Conservation (phyloP, 1,140 invertebrate species). For the Drosophila aff. region DNA sequence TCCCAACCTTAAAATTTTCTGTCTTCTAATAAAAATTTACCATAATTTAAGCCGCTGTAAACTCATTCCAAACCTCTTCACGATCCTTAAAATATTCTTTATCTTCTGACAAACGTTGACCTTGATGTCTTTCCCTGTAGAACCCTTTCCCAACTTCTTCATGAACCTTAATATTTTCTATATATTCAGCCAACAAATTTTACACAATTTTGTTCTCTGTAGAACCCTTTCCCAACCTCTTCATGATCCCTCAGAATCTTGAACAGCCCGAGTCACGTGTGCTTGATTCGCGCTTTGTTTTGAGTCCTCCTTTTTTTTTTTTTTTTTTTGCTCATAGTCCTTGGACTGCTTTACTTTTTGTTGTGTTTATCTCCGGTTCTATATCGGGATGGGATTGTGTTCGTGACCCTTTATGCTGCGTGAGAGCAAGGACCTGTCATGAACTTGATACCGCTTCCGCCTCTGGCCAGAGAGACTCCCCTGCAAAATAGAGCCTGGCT, state of each 20-base stretch:
- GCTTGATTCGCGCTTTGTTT: slow-evolving; percentile 79
- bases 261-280: slow-evolving; percentile 70
- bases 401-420: slow-evolving; percentile 73
- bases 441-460: slow-evolving; percentile 68
- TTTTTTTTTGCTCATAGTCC: slow-evolving; percentile 18
- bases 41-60: too few species aligned
- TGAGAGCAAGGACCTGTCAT: slow-evolving; percentile 79
- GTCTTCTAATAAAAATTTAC: neutral
- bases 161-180: neutral
- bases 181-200: rapidly evolving
- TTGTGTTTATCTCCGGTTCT: slow-evolving; percentile 65
- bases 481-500: slow-evolving; percentile 11
- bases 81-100: too few species aligned
- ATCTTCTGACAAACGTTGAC: too few species aligned
- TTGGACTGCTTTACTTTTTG: slow-evolving; percentile 38
- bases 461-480: neutral
- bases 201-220: neutral
- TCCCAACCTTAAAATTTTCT: too few species aligned
- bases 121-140: neutral
- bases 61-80: neutral
- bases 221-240: slow-evolving; percentile 5
- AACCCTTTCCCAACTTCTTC: slow-evolving; percentile 4
- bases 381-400: slow-evolving; percentile 52
- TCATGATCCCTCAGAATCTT: slow-evolving; percentile 48
- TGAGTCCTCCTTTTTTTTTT: slow-evolving; percentile 24